phyloP scores from a whole-genome alignment of 1,140 invertebrate species.

The Drepana arcuata region DNA sequence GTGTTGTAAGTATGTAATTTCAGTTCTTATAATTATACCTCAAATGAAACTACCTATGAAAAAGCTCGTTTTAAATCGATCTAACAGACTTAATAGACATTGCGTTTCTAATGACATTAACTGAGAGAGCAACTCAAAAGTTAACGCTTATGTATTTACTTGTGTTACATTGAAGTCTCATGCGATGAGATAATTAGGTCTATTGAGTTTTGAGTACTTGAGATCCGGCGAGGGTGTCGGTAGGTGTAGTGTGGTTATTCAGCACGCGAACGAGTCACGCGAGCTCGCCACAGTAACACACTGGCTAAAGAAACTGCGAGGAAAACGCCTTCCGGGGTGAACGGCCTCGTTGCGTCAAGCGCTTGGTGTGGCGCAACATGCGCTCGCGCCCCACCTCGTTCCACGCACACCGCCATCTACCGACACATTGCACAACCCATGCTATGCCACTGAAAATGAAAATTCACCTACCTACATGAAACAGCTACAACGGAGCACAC shows the following conservation, averaged over 20 bases:
- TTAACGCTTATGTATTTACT: neutral
- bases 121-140: neutral
- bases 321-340: constrained; percentile 69
- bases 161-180: too few relatives aligned
- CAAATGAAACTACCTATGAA: neutral
- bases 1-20: neutral
- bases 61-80: neutral
- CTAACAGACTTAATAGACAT: too few relatives aligned
- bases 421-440: constrained; percentile 5
- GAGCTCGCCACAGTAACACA: constrained; percentile 57
- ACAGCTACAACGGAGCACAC: too few relatives aligned
- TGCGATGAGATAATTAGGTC: constrained; percentile 34
- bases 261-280: constrained; percentile 57
- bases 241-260: constrained; percentile 25
- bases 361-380: constrained; percentile 45
- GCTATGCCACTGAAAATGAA: too few relatives aligned
- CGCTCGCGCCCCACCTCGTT: constrained; percentile 23
- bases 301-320: constrained; percentile 64
- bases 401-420: constrained; percentile 24
- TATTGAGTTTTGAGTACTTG: constrained; percentile 23
- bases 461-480: too few relatives aligned
- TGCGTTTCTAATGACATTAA: neutral
- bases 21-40: neutral
- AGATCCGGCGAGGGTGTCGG: constrained; percentile 36
- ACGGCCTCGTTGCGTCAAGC: constrained; percentile 65